These are phyloP conservation scores for Prinia subflava DNA, from an alignment of 2,113 vertebrate species.

Conservation along the genomic window DNA sequence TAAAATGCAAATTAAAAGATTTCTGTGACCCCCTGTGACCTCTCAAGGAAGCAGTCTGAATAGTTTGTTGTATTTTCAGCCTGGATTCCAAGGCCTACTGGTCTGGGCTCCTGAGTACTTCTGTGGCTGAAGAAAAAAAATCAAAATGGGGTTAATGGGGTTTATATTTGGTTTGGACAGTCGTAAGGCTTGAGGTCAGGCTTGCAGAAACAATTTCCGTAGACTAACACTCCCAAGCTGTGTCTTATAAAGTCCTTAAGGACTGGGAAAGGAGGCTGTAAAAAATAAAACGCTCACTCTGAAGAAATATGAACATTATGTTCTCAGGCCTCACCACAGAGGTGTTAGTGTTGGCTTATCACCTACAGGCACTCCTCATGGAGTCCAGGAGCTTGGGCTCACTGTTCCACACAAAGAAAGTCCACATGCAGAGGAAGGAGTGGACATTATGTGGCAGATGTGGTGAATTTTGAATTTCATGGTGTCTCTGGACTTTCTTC, in stretches of 20 bases:
- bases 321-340: background rate
- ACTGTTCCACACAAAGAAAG: background rate
- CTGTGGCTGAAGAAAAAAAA: background rate
- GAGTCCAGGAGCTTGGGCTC: background rate
- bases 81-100: background rate
- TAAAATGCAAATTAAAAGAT: background rate
- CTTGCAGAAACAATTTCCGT: background rate
- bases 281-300: background rate
- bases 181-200: background rate
- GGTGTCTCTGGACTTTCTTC: background rate
- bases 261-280: background rate
- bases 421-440: background rate
- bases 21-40: background rate
- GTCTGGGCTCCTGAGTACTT: background rate
- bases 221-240: background rate
- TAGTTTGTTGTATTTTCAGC: background rate
- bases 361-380: background rate
- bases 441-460: background rate
- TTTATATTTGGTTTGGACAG: background rate
- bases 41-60: background rate
- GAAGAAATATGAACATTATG: background rate
- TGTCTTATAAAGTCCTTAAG: background rate
- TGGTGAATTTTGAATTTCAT: background rate
- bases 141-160: background rate
- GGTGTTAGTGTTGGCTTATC: background rate